A percentile compares a stretch with the other conserved stretches of the same genome.
Conservation (phyloP, 2,113 vertebrate genomes). For the Sylvicapra grimmia region DNA sequence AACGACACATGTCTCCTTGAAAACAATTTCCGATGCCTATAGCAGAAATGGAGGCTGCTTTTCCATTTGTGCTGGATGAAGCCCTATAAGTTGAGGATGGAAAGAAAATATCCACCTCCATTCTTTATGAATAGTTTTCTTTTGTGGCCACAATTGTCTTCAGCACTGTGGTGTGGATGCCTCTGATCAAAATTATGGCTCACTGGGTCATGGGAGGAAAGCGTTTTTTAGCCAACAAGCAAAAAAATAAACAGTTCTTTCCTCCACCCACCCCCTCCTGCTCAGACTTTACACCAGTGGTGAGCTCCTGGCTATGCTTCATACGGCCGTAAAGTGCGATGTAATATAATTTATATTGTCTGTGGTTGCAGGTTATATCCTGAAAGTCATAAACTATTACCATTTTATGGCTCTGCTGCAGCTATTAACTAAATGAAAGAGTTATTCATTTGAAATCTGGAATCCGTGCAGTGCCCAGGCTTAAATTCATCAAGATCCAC, state of each 20-base stretch:
- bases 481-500: conserved; percentile 68
- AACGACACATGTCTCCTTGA: not conserved
- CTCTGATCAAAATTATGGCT: fast-evolving
- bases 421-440: conserved; percentile 77
- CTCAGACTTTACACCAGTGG: conserved; percentile 32
- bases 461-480: conserved; percentile 37
- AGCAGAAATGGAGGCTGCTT: conserved; percentile 24
- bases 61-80: not conserved
- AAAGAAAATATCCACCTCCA: not conserved
- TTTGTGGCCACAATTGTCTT: not conserved
- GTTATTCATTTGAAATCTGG: conserved; percentile 75
- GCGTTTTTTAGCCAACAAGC: conserved; percentile 36
- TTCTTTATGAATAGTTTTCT: not conserved
- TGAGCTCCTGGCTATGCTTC: conserved; percentile 59
- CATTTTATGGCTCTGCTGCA: conserved; percentile 74
- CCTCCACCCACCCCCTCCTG: not conserved
- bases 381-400: conserved; percentile 75
- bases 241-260: conserved; percentile 55
- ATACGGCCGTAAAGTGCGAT: conserved; percentile 60
- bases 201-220: conserved; percentile 28
- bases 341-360: conserved; percentile 77
- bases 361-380: conserved; percentile 78
- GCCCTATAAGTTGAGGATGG: not conserved
- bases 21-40: not conserved
- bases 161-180: fast-evolving